A percentile compares a stretch with the other conserved stretches of the same genome.
These are phyloP conservation scores for Sarcophaga carnaria DNA, from an alignment of 2,888 invertebrate species.

Conservation along the genomic window DNA sequence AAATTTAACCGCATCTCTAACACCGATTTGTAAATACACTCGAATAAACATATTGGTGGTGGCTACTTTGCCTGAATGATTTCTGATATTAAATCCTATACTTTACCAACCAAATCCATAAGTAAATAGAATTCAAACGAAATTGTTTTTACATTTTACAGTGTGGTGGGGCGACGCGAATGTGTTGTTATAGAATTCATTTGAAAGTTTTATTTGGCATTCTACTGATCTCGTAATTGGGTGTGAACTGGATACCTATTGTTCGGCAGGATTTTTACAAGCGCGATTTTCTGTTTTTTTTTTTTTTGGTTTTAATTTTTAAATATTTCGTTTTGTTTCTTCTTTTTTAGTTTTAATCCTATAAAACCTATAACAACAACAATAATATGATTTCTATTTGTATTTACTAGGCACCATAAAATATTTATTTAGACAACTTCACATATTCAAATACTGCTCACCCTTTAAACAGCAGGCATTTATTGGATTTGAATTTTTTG, in stretches of 20 bases:
- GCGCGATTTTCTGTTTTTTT: neutral
- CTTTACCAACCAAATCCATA: conserved; percentile 16
- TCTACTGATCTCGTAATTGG: neutral
- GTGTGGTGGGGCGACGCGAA: neutral
- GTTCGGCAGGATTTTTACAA: too few species aligned
- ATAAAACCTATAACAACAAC: neutral
- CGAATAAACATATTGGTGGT: conserved; percentile 18
- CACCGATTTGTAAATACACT: neutral
- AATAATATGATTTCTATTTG: too few species aligned
- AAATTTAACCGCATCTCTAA: too few species aligned
- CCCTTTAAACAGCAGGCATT: too few species aligned
- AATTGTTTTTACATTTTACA: too few species aligned
- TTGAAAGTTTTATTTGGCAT: too few species aligned
- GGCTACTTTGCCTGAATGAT: conserved; percentile 27
- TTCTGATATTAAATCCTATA: conserved; percentile 55
- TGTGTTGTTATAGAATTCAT: neutral
- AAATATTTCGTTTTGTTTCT: conserved; percentile 10
- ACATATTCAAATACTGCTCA: too few species aligned
- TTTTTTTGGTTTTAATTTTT: conserved; percentile 35
- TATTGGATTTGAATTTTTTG: too few species aligned
- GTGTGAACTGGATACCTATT: too few species aligned
- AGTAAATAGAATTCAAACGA: too few species aligned
- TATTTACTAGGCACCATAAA: too few species aligned
- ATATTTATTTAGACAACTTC: too few species aligned
- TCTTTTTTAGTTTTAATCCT: conserved; percentile 8